Conservation (phyloP, 2,113 vertebrate genomes). For the Dunckerocampus dactyliophorus region DNA sequence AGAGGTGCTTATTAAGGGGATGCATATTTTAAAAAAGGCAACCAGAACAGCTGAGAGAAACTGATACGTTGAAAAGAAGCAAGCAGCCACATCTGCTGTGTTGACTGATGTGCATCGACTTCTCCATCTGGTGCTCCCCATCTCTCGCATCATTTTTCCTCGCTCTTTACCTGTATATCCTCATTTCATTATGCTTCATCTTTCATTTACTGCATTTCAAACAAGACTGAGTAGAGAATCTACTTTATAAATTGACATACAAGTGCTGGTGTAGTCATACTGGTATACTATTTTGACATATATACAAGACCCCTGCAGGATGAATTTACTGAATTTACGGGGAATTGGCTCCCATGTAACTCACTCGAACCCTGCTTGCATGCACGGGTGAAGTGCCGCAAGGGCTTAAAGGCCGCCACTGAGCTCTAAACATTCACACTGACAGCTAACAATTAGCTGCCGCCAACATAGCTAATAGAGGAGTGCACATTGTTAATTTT, state of each 20-base stretch:
- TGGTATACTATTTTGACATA: too few relatives aligned
- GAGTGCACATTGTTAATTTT: conserved; percentile 69
- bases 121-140: conserved; percentile 16
- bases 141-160: conserved; percentile 10
- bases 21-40: conserved; percentile 23
- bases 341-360: background rate
- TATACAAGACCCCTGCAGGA: too few relatives aligned
- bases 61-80: conserved; percentile 1
- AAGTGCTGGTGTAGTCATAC: background rate
- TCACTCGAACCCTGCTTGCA: conserved; percentile 4
- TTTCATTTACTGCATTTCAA: conserved; percentile 6
- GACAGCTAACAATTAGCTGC: conserved; percentile 72
- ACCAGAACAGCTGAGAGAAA: background rate
- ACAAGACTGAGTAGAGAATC: background rate
- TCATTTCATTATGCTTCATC: background rate
- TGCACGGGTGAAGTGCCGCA: conserved; percentile 11
- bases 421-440: conserved; percentile 53
- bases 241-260: background rate
- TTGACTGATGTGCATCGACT: conserved; percentile 12
- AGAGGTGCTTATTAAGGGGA: conserved; percentile 8
- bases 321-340: too few relatives aligned
- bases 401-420: conserved; percentile 35
- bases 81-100: conserved; percentile 29
- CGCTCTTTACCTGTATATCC: conserved; percentile 3
- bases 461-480: conserved; percentile 61